Conservation (phyloP, 2,113 vertebrate genomes). For the Pterophyllum scalare region DNA sequence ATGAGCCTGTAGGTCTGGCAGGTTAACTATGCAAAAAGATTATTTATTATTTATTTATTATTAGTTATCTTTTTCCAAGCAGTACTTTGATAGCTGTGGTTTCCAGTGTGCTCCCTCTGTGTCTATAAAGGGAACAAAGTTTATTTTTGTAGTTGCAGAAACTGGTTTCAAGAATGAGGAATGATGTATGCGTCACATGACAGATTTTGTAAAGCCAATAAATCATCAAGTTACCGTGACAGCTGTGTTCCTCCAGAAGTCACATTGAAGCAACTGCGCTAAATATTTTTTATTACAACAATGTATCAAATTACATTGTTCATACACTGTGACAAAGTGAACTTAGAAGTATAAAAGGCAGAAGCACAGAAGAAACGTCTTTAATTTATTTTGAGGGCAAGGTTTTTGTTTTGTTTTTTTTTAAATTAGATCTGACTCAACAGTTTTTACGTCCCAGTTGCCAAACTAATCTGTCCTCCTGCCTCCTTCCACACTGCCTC, state of each 20-base stretch:
- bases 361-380: too few species aligned
- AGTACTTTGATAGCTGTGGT: background rate
- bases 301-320: background rate
- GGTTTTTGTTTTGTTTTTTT: too few species aligned
- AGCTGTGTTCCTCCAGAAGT: background rate
- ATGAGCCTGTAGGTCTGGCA: background rate
- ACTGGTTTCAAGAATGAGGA: background rate
- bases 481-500: too few species aligned
- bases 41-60: too few species aligned
- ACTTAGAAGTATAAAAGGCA: too few species aligned
- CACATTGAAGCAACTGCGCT: background rate
- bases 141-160: background rate
- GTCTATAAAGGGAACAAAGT: too few species aligned
- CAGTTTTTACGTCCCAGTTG: too few species aligned
- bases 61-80: background rate
- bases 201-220: background rate
- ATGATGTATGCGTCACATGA: background rate
- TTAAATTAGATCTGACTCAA: too few species aligned
- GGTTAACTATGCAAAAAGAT: background rate
- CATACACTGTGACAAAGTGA: background rate
- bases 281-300: background rate
- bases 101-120: too few species aligned
- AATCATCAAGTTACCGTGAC: background rate
- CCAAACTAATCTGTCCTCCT: too few species aligned
- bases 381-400: too few species aligned